These are phyloP conservation scores for Raja brachyura DNA, from an alignment of 2,113 vertebrate species.

Conservation along the genomic window DNA sequence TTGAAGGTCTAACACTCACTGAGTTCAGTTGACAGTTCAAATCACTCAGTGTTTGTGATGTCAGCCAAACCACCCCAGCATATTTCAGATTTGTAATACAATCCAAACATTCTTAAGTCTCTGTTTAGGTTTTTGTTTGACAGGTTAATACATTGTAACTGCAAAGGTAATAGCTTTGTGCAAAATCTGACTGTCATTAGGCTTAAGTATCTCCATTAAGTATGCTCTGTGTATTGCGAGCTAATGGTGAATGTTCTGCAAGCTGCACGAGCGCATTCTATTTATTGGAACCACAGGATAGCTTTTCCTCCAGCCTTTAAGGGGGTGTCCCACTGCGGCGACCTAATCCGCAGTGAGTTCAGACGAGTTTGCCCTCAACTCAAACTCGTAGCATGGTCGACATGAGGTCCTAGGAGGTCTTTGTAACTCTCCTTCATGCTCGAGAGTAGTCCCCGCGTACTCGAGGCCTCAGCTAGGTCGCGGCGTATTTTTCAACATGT, in stretches of 20 bases:
- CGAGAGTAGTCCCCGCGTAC: no score
- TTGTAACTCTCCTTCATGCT: no score
- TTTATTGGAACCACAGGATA: background rate
- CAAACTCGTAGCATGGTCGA: no score
- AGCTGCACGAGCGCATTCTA: background rate
- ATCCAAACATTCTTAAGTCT: background rate
- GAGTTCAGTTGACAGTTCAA: background rate
- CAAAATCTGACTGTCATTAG: background rate
- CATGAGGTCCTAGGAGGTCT: no score
- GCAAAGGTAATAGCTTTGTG: constrained; percentile 5
- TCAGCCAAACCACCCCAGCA: background rate
- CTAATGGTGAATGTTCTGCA: background rate
- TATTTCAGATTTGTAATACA: constrained; percentile 7
- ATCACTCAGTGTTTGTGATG: background rate
- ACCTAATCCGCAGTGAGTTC: no score
- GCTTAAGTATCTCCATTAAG: background rate
- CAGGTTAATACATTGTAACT: background rate
- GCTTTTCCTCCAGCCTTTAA: background rate
- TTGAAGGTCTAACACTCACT: background rate
- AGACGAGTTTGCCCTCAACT: no score
- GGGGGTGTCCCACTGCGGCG: no score
- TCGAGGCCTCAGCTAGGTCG: no score
- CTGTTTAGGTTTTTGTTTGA: constrained; percentile 6
- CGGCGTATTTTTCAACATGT: no score
- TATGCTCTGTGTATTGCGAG: background rate